phyloP scores from a whole-genome alignment of 2,888 invertebrate genomes.

The Lithophane leautieri region DNA sequence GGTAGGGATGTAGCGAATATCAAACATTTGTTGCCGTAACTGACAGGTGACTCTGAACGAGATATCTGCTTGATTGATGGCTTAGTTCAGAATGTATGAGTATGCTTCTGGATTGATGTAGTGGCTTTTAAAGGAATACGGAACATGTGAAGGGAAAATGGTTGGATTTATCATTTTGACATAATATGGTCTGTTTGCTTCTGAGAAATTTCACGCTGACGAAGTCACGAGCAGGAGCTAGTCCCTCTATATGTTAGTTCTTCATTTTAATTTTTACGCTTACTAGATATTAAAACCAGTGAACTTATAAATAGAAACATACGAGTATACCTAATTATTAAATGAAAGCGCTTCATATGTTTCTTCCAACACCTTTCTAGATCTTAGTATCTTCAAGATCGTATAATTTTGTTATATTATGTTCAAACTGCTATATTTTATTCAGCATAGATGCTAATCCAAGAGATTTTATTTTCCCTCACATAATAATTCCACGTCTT shows the following conservation, averaged over 20 bases:
- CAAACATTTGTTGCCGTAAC: constrained; percentile 49
- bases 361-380: not conserved
- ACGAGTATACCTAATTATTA: not conserved
- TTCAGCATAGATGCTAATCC: constrained; percentile 30
- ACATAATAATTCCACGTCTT: constrained; percentile 41
- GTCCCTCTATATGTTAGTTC: not conserved
- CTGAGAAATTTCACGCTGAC: not conserved
- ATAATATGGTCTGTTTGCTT: not conserved
- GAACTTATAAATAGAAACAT: constrained; percentile 11
- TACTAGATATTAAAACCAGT: not conserved
- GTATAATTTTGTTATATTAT: not conserved
- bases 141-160: constrained; percentile 12
- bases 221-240: too few relatives aligned
- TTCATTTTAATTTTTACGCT: not conserved
- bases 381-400: not conserved
- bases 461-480: constrained; percentile 36
- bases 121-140: constrained; percentile 44
- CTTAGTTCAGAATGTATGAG: constrained; percentile 39
- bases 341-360: not conserved
- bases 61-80: constrained; percentile 56
- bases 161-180: constrained; percentile 32
- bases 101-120: constrained; percentile 33
- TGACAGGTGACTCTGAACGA: constrained; percentile 44
- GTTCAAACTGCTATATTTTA: not conserved
- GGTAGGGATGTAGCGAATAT: constrained; percentile 48